A percentile compares a stretch with the other conserved stretches of the same genome.
phyloP scores from a whole-genome alignment of 2,113 vertebrate genomes.

The Gnathonemus echidnorhynchus region DNA sequence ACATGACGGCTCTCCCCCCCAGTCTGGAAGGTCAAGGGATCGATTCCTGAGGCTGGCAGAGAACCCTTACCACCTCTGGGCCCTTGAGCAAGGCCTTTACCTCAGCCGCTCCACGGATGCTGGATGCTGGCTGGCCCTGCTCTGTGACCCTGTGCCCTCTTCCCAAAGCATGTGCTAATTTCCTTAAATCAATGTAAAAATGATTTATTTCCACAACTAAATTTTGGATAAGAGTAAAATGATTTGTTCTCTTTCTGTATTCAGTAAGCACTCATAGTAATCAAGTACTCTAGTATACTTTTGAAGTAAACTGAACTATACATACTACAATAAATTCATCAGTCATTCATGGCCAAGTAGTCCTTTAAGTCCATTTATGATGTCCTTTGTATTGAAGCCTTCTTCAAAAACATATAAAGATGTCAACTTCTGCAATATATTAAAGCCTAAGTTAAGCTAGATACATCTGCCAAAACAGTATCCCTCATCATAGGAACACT shows the following conservation, averaged over 20 bases:
- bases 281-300: background rate
- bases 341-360: background rate
- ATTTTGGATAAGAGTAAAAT: background rate
- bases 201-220: background rate
- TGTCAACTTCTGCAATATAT: background rate
- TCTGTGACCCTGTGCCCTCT: background rate
- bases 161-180: background rate
- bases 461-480: background rate
- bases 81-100: background rate
- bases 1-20: background rate
- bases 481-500: background rate
- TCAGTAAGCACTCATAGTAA: background rate
- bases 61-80: background rate
- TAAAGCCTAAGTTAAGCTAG: background rate
- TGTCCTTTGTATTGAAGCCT: background rate
- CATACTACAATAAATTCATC: background rate
- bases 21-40: background rate
- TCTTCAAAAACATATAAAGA: background rate
- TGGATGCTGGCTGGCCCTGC: background rate
- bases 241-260: background rate
- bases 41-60: background rate
- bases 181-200: background rate
- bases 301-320: background rate
- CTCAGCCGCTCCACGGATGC: background rate
- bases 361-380: background rate